Percentiles rank a stretch among this genome's conserved stretches.
These are phyloP conservation scores for Mico argentatus DNA, from an alignment of 2,797 vertebrate genomes.

Conservation along the genomic window DNA sequence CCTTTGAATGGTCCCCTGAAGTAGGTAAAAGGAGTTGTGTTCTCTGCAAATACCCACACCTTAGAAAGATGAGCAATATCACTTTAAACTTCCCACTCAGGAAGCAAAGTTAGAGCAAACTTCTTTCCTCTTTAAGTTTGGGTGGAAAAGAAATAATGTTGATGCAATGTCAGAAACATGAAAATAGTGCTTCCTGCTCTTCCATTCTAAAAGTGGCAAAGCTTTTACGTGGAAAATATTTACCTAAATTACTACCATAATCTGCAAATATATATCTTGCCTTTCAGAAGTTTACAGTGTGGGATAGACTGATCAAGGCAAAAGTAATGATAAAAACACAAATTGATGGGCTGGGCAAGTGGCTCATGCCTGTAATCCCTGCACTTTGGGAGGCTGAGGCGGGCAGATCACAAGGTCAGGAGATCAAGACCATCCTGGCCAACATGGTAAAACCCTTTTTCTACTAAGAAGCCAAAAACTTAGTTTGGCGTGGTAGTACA, in stretches of 20 bases:
- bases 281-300: neutral
- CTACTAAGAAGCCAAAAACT: too few relatives aligned
- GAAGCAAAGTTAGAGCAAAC: neutral
- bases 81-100: neutral
- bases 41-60: neutral
- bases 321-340: neutral
- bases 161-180: neutral
- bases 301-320: neutral
- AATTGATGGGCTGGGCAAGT: too few relatives aligned
- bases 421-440: too few relatives aligned
- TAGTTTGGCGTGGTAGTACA: too few relatives aligned
- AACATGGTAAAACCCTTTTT: too few relatives aligned
- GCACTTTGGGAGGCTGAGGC: too few relatives aligned
- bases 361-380: too few relatives aligned
- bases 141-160: neutral
- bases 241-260: neutral
- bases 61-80: neutral
- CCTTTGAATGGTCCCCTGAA: neutral
- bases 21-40: neutral
- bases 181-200: neutral
- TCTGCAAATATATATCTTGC: neutral
- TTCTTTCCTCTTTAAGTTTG: neutral
- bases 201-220: neutral
- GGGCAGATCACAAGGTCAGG: too few relatives aligned
- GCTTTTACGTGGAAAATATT: neutral